Base-by-base conservation (phyloP, 2,888 invertebrate genomes). In the Glaucopsyche alexis region DNA sequence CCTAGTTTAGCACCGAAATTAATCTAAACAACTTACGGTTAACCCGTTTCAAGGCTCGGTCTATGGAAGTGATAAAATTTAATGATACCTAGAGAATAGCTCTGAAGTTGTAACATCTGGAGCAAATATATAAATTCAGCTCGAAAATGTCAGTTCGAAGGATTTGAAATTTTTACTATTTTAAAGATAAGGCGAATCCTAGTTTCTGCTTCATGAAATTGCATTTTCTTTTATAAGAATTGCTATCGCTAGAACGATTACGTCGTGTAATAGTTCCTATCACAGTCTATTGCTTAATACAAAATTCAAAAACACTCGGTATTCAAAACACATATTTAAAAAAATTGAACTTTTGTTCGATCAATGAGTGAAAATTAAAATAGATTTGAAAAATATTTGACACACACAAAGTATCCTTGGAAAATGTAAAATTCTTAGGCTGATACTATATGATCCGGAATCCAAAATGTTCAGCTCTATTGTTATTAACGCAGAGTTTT, bases 111-210 rank as follows among this genome's bases (percentile, higher is more conserved):
- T 47, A 49, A 69, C 69, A 69, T 47, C 69, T 69, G 47, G 47
- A 47, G 69, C 42, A 47, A 49, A 69, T 49, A 69, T 38, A 69
- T 69, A 69, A 47, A 49, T 69, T 69, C 14, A 14, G 49, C 69
- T 69, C 13, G 45, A 45, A 45, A 67, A 69, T 69, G 40, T 49
- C 47, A 19, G 49, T 13, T 69, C 16, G 19, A 14, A n/a, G 29
- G 69, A 47, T 47, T 69, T 47, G 5, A 69, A 19, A 49, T 49
- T 69, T 69, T 29, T 69, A 19, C n/a, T 67, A 42, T 16, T 60
- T 14, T 29, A 60, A 60, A 29, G 29, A 13, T 38, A 60, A 60
- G 7, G 60, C 60, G 29, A 60, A 60, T 60, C 13, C 29, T 60
- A 60, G 60, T 60, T 38, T 60, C 38, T 60, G 14, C 55, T 60